Conservation (phyloP, 2,113 vertebrate genomes). For the Formicarius rufipectus region DNA sequence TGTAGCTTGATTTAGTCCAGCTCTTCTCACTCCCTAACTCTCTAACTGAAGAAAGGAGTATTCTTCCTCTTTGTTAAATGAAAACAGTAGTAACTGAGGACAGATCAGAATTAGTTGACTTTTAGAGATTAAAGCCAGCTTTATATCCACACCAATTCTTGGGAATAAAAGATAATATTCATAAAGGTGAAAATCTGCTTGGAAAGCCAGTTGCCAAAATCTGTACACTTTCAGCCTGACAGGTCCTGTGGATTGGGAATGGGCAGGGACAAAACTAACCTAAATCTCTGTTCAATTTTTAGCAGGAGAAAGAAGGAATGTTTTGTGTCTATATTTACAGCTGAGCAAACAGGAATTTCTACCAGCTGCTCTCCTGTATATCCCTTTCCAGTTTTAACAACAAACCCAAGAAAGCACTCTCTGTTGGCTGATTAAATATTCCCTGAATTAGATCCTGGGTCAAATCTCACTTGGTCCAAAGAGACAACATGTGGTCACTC, state of each 20-base stretch:
- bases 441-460: not conserved
- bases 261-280: not conserved
- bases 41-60: not conserved
- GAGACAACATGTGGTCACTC: not conserved
- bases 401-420: not conserved
- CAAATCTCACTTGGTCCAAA: not conserved
- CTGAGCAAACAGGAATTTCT: not conserved
- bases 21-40: not conserved
- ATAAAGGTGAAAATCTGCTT: not conserved
- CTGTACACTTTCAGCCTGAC: not conserved
- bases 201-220: not conserved
- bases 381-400: not conserved
- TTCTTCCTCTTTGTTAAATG: not conserved
- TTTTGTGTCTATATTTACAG: not conserved
- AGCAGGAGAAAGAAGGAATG: not conserved
- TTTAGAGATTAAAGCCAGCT: not conserved
- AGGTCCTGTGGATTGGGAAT: too few species aligned
- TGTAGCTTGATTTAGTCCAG: not conserved
- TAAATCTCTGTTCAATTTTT: not conserved
- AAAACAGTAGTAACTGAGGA: not conserved
- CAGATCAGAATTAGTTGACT: not conserved
- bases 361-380: not conserved
- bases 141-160: not conserved
- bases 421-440: not conserved
- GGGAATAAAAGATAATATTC: not conserved